These are phyloP conservation scores for Sinocyclocheilus rhinocerous DNA, from an alignment of 2,113 vertebrate species.

Conservation along the genomic window DNA sequence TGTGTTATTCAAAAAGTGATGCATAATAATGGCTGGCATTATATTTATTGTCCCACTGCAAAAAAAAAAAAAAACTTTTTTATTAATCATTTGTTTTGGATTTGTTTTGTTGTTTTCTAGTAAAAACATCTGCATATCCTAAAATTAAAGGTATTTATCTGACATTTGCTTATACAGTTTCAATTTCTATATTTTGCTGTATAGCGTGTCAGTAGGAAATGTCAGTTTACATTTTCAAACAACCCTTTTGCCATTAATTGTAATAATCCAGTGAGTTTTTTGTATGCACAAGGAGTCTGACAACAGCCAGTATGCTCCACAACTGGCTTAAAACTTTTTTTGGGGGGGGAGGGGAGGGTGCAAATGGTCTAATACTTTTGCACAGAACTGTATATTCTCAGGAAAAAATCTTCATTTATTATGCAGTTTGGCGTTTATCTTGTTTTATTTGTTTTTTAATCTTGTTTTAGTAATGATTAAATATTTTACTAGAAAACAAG, in stretches of 20 bases:
- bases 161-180: not conserved
- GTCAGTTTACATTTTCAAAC: no score
- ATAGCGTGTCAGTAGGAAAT: no score
- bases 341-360: no score
- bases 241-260: no score
- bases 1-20: not conserved
- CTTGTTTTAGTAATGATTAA: not conserved
- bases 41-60: not conserved
- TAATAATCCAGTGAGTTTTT: no score
- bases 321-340: no score
- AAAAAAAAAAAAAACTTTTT: not conserved
- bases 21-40: not conserved
- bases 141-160: not conserved
- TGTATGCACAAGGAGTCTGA: no score
- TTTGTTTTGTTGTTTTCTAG: not conserved
- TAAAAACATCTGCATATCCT: not conserved
- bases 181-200: no score
- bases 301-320: no score
- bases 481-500: not conserved
- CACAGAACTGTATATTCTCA: not conserved
- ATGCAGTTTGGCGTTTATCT: not conserved
- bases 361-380: no score
- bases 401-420: not conserved
- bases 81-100: not conserved
- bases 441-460: not conserved